These are phyloP conservation scores for Hyposoter didymator DNA, from an alignment of 2,888 invertebrate species.

Conservation along the genomic window DNA sequence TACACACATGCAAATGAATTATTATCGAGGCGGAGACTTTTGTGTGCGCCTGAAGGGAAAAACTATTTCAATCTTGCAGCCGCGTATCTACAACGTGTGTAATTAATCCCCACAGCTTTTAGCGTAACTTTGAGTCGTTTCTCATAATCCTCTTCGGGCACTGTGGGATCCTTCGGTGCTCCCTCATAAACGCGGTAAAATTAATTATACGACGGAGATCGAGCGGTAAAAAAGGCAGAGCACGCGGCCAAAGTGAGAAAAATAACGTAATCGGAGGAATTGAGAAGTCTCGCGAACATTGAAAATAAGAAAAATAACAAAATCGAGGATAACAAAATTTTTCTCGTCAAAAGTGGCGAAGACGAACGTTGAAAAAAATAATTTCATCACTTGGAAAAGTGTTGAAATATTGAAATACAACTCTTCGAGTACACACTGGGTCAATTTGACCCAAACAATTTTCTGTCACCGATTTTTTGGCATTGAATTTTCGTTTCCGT, in stretches of 20 bases:
- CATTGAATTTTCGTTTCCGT: too few relatives aligned
- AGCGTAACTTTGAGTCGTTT: background rate
- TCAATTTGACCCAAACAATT: too few relatives aligned
- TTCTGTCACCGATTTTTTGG: too few relatives aligned
- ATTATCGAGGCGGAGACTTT: background rate
- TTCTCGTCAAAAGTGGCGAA: too few relatives aligned
- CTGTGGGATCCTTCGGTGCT: background rate
- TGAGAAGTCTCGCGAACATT: too few relatives aligned
- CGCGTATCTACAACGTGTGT: slow-evolving; percentile 25
- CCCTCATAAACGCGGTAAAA: slow-evolving; percentile 9
- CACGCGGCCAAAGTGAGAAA: background rate
- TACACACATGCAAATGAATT: background rate
- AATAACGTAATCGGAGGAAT: background rate
- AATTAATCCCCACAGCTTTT: slow-evolving; percentile 40
- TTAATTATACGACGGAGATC: slow-evolving; percentile 16
- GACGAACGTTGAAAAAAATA: background rate
- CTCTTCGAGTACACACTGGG: background rate
- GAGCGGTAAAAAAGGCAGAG: background rate
- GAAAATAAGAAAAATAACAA: background rate
- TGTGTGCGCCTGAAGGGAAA: slow-evolving; percentile 8
- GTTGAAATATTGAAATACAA: background rate
- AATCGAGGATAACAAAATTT: background rate
- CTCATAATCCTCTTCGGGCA: background rate
- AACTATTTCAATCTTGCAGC: slow-evolving; percentile 1
- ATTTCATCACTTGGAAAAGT: background rate